Evolutionary conservation across 1,140 invertebrate genomes (phyloP).

Genomic region (Pteromalus puparum): DNA sequence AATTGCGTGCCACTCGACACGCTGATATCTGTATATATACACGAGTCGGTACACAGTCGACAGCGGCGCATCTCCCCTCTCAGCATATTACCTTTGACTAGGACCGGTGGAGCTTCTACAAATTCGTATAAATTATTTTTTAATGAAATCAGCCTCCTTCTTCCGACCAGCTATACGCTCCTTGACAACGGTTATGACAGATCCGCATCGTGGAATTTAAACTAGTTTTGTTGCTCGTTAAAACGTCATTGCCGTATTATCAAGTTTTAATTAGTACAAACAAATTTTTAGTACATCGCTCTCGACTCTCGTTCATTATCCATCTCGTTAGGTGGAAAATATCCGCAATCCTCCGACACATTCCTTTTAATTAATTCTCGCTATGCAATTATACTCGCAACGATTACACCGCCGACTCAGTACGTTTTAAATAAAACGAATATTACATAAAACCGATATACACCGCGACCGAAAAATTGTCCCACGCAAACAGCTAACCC

Average conservation of each 20-base stretch:
- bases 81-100: slow-evolving; percentile 56
- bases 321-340: slow-evolving; percentile 20
- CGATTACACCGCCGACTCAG: neutral
- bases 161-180: neutral
- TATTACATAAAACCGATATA: neutral
- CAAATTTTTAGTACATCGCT: slow-evolving; percentile 22
- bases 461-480: neutral
- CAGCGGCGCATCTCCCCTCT: neutral
- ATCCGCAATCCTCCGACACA: neutral
- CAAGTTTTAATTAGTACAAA: slow-evolving; percentile 26
- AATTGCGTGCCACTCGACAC: slow-evolving; percentile 54
- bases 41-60: neutral
- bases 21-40: neutral
- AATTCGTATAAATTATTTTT: slow-evolving; percentile 60
- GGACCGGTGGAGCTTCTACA: neutral
- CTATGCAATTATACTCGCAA: slow-evolving; percentile 20
- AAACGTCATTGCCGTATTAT: neutral
- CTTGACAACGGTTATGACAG: too few relatives aligned
- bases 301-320: slow-evolving; percentile 3
- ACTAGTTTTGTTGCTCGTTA: neutral
- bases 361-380: slow-evolving; percentile 28
- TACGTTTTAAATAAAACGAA: neutral
- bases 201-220: too few relatives aligned
- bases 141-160: slow-evolving; percentile 55
- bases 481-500: neutral